phyloP scores from a whole-genome alignment of 1,140 invertebrate genomes.

The Drosophila tsacasi region DNA sequence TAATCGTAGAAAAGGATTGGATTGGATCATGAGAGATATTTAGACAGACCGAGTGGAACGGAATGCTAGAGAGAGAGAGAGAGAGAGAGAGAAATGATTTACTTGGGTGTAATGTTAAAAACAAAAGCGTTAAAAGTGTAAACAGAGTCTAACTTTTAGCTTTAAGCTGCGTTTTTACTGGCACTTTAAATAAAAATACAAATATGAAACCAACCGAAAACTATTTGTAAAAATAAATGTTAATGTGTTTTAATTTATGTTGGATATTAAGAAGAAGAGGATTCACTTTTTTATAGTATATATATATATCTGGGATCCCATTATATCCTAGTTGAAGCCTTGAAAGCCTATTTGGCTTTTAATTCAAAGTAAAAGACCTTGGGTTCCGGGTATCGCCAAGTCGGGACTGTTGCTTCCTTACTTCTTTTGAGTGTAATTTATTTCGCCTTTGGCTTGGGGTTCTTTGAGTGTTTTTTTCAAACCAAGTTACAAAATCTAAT shows the following conservation, averaged over 20 bases:
- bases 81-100: conserved; percentile 52
- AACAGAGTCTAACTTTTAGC: conserved; percentile 84
- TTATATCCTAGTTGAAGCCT: neutral
- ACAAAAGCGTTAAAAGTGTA: conserved; percentile 82
- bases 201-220: conserved; percentile 60
- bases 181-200: conserved; percentile 81
- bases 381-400: neutral
- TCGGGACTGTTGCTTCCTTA: neutral
- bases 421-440: neutral
- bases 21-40: conserved; percentile 50
- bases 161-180: conserved; percentile 84
- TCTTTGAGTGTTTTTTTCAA: conserved; percentile 9
- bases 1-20: conserved; percentile 48
- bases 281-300: neutral
- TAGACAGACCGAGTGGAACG: conserved; percentile 8
- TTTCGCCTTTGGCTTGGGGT: neutral
- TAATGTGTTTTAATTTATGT: neutral
- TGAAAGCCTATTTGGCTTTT: neutral
- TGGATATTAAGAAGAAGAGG: neutral
- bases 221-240: conserved; percentile 69
- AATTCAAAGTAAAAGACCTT: neutral
- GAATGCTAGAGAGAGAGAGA: conserved; percentile 9
- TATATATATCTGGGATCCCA: neutral
- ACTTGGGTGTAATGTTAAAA: conserved; percentile 78
- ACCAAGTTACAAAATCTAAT: neutral